phyloP scores from a whole-genome alignment of 2,888 invertebrate genomes.

The Hypsopygia costalis region DNA sequence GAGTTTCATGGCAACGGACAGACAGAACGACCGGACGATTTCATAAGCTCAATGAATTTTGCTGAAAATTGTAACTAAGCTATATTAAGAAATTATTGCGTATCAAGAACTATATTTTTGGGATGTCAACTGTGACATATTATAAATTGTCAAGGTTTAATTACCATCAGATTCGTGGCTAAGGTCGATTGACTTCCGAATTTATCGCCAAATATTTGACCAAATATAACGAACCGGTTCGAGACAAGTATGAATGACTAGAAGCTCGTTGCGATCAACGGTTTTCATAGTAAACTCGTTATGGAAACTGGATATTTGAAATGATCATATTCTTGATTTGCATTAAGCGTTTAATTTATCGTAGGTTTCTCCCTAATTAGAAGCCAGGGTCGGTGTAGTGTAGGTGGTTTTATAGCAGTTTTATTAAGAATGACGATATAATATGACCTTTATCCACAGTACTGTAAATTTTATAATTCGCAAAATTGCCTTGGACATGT shows the following conservation, averaged over 20 bases:
- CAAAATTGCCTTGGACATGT: too few relatives aligned
- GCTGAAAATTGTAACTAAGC: too few relatives aligned
- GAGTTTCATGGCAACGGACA: too few relatives aligned
- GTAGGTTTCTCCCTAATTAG: not conserved
- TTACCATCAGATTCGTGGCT: too few relatives aligned
- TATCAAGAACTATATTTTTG: too few relatives aligned
- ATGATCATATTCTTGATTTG: conserved; percentile 6
- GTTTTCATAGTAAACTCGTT: conserved; percentile 25
- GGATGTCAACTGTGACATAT: too few relatives aligned
- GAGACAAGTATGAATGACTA: conserved; percentile 1
- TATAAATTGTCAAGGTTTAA: too few relatives aligned
- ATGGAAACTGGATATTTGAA: conserved; percentile 15
- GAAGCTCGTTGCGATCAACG: conserved; percentile 16
- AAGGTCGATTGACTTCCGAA: conserved; percentile 10
- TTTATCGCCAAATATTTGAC: conserved; percentile 4
- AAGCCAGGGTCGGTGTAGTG: not conserved
- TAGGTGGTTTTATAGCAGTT: not conserved
- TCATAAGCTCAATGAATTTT: too few relatives aligned
- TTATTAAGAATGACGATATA: not conserved
- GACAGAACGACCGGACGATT: too few relatives aligned
- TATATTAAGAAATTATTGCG: too few relatives aligned
- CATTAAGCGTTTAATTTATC: conserved; percentile 1
- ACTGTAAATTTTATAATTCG: too few relatives aligned
- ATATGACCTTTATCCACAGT: too few relatives aligned
- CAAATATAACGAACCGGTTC: conserved; percentile 8